Base-by-base conservation (phyloP, 2,797 vertebrate genomes). In the Alosa sapidissima region DNA sequence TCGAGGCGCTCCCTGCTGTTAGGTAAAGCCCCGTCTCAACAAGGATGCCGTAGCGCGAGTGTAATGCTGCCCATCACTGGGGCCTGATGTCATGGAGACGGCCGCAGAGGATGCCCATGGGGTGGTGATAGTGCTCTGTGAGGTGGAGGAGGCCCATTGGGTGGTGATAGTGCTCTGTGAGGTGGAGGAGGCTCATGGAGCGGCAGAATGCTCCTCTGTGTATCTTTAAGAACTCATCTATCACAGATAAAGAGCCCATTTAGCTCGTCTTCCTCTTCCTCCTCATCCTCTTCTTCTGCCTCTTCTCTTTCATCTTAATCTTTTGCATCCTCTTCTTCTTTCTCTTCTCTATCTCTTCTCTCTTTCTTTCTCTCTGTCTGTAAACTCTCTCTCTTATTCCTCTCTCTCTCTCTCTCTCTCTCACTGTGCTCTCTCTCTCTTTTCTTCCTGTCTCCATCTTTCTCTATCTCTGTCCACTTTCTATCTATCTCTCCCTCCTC, bases 1-100 rank as follows among this genome's bases (percentile, higher is more conserved):
- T 84, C 49, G 72, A 84, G 81, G 82, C 84, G 84, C 84, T 84
- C 81, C 87, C 84, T 58, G 72, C 89, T 86, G 85, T 85, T 86
- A 84, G 49, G 24, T 86, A 84, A 87, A 86, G 82, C 81, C 85
- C 87, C 60, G 81, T 90, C 88, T 87, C 72, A 87, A 88, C 86
- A 83, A 62, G 86, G 83, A 83, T 84, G 81, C 82, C 75, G 14
- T 85, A 85, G 81, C 83, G 85, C n/a, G 41, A 87, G 84, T 68
- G 81, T 81, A 65, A 45, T 82, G 28, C 60, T 84, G 81, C 82
- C 84, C 78, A 65, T 85, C 52, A 68, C 83, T 83, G 9, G 52
- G 41, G 52, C 78, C 24, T 82, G 36, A 85, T 83, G 58, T 86
- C 54, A 14, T 62, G 58, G 58, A 62, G 58, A 24, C 21, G 0